Conservation (phyloP, 2,113 vertebrate genomes). For the Junco hyemalis region DNA sequence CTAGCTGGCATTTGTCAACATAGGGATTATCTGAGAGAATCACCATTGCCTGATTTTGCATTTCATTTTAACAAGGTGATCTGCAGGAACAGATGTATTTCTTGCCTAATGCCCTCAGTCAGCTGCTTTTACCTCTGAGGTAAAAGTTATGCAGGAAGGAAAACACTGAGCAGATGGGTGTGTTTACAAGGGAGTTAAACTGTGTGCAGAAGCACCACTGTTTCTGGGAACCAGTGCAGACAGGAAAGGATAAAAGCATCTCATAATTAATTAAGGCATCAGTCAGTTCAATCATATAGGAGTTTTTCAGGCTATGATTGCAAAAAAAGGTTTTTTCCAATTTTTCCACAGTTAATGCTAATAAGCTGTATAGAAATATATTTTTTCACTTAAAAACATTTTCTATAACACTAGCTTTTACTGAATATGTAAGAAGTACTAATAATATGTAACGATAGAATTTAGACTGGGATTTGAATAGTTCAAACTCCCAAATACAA, state of each 20-base stretch:
- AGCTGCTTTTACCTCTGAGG: conserved; percentile 20
- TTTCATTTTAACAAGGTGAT: not conserved
- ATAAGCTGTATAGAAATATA: not conserved
- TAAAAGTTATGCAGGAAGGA: conserved; percentile 23
- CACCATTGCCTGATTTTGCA: not conserved
- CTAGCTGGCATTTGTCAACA: not conserved
- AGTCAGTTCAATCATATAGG: conserved; percentile 12
- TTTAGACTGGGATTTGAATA: not conserved
- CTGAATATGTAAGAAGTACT: not conserved
- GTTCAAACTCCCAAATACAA: not conserved
- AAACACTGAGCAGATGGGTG: conserved; percentile 70
- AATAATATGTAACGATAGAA: not conserved
- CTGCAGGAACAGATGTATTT: not conserved
- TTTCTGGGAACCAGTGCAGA: conserved; percentile 66
- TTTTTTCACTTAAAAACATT: not conserved
- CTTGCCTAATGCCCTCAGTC: conserved; percentile 28
- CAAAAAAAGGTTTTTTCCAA: conserved; percentile 22
- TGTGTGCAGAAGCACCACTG: conserved; percentile 54
- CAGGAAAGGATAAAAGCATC: conserved; percentile 54
- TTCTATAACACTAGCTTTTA: not conserved
- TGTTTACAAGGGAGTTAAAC: conserved; percentile 60
- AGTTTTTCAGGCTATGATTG: conserved; percentile 13
- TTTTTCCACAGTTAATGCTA: not conserved
- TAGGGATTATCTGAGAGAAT: not conserved
- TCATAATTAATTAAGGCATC: conserved; percentile 54